Evolutionary conservation across 64 coral and sea anemone species (phyloP).

Genomic region (Pocillopora damicornis): DNA sequence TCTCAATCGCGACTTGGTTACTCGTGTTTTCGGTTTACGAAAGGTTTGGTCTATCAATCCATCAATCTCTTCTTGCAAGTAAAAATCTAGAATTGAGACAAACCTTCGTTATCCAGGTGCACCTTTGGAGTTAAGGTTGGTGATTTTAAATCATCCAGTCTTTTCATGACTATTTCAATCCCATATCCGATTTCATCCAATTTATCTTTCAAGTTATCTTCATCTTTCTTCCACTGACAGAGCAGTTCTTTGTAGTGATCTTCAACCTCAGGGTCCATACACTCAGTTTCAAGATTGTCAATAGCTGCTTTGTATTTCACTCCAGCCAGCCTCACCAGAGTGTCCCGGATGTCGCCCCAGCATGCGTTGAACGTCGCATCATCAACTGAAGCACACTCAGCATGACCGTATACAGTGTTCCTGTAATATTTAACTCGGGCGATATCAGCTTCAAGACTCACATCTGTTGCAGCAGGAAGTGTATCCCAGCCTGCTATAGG

Average conservation of each 20-base stretch:
- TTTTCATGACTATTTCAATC: background rate
- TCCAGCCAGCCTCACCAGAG: too few species aligned
- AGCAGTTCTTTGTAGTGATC: background rate
- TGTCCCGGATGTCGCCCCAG: background rate
- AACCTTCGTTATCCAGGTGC: background rate
- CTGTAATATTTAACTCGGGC: slow-evolving; percentile 20
- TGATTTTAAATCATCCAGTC: background rate
- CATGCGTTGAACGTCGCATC: too few species aligned
- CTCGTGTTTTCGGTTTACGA: too few species aligned
- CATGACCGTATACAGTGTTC: background rate
- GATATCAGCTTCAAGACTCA: slow-evolving; percentile 13
- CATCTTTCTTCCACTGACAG: background rate
- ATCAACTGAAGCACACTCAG: too few species aligned
- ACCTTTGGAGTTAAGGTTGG: background rate
- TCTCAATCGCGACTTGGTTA: too few species aligned
- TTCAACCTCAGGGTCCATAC: background rate
- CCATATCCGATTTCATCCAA: background rate
- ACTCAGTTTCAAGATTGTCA: background rate
- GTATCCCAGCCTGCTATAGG: slow-evolving; percentile 2
- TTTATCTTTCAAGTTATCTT: background rate
- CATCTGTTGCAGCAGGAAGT: slow-evolving; percentile 1
- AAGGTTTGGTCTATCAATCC: too few species aligned
- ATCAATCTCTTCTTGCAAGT: too few species aligned
- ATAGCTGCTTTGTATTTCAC: background rate
- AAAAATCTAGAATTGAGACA: background rate